These are phyloP conservation scores for Cydia amplana DNA, from an alignment of 1,140 invertebrate species.

Conservation along the genomic window DNA sequence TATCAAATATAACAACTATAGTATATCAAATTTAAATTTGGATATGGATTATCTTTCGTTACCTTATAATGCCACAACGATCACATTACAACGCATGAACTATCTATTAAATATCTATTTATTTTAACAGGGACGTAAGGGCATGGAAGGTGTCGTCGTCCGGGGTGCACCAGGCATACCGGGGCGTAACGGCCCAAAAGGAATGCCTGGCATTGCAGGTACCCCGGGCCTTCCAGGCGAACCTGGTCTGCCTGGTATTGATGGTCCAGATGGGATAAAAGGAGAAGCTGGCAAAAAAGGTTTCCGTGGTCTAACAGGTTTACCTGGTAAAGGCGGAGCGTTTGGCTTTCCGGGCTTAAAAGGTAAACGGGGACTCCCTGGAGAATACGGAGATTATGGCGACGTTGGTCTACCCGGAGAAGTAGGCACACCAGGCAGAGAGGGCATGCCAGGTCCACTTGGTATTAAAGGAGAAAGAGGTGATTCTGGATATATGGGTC, in stretches of 20 bases:
- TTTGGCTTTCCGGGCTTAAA: slow-evolving; percentile 79
- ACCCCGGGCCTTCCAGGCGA: slow-evolving; percentile 74
- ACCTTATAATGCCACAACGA: too few species aligned
- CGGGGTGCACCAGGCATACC: slow-evolving; percentile 70
- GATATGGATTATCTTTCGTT: too few species aligned
- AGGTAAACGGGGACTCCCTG: slow-evolving; percentile 81
- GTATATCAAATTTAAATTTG: too few species aligned
- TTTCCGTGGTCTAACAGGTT: slow-evolving; percentile 66
- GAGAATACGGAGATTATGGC: slow-evolving; percentile 78
- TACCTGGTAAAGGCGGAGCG: slow-evolving; percentile 62
- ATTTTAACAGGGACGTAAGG: slow-evolving; percentile 65
- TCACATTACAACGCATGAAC: too few species aligned
- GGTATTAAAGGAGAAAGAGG: slow-evolving; percentile 83
- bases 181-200: slow-evolving; percentile 74
- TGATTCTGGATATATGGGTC: slow-evolving; percentile 47
- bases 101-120: background rate
- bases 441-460: slow-evolving; percentile 79
- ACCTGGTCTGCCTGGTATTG: slow-evolving; percentile 68
- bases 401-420: slow-evolving; percentile 78
- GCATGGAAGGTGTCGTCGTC: slow-evolving; percentile 59
- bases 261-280: slow-evolving; percentile 72
- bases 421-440: slow-evolving; percentile 79
- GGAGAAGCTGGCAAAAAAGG: slow-evolving; percentile 77
- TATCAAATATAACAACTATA: too few species aligned
- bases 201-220: slow-evolving; percentile 77